Percentiles rank a stretch among this genome's conserved stretches.
Evolutionary conservation across 2,797 vertebrate genomes (phyloP).

Genomic region (Crax fasciolata): DNA sequence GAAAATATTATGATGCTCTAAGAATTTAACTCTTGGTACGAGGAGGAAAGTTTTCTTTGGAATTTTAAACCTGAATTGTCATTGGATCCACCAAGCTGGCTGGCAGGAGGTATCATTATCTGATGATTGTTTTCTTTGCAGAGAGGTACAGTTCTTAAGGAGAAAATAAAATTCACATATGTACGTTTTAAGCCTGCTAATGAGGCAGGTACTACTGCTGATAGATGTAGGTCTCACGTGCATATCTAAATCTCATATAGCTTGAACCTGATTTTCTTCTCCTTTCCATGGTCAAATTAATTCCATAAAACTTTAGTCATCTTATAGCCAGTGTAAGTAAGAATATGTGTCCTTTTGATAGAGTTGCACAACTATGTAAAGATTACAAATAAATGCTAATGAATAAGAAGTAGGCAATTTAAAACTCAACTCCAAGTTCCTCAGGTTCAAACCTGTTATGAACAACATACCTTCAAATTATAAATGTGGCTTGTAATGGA

Average conservation of each 20-base stretch:
- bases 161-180: not conserved
- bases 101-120: not conserved
- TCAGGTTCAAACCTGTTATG: not conserved
- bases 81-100: not conserved
- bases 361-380: not conserved
- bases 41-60: not conserved
- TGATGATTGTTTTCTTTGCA: not conserved
- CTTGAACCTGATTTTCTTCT: slow-evolving; percentile 19
- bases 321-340: not conserved
- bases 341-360: not conserved
- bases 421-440: not conserved
- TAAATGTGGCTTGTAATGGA: not conserved
- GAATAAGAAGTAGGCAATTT: not conserved
- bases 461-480: not conserved
- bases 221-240: not conserved
- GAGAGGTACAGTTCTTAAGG: not conserved
- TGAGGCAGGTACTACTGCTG: not conserved
- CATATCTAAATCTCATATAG: not conserved
- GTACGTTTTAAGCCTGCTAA: not conserved
- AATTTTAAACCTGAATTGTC: not conserved
- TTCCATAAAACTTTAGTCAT: slow-evolving; percentile 7
- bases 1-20: not conserved
- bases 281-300: not conserved
- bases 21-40: not conserved
- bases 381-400: slow-evolving; percentile 16